Evolutionary conservation across 2,113 vertebrate species (phyloP), one percentile per base, ranked within the genome.

Genomic region (Anhinga anhinga): DNA sequence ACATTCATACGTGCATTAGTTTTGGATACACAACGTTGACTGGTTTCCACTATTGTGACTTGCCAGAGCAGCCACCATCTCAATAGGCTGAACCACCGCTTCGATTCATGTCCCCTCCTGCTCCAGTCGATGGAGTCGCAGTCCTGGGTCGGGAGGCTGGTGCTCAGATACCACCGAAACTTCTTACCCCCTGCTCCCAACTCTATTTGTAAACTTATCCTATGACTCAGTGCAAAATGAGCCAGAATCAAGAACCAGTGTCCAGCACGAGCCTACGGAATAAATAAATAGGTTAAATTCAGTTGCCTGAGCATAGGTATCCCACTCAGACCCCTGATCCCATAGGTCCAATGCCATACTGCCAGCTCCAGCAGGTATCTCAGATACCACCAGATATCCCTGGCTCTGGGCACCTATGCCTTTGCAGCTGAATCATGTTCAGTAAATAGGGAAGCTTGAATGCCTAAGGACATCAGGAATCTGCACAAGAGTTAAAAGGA

Each of bases 231-330:
- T 42, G 53, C 53, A 53, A 76, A 71, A 61, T 30, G 30, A 81
- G 18, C 22, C 80, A 50, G 44, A 63, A 80, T 63, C 8, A 25
- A 69, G 53, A 73, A 30, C 25, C 21, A 58, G 56, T 13, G 74
- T 25, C 38, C 55, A 42, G 13, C 1, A 1, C 36, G 44, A 80
- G 16, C 21, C 9, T 45, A 63, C 0, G 0, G 65, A 53, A 58
- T 26, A 65, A 71, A 42, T 10, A 23, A 42, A 21, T 32, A 38
- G 11, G 6, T 14, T 76, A 30, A 49, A 65, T 62, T 67, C 15
- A 22, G 36, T 56, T 52, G 18, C 27, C 13, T 82, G 34, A 67
- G 47, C 36, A 21, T 2, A 40, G 23, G 6, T 50, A 15, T 40
- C 45, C 40, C 20, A 5, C 9, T 40, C 15, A 45, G 53, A 40